A percentile compares a stretch with the other conserved stretches of the same genome.
Evolutionary conservation across 2,113 vertebrate genomes (phyloP).

Genomic region (Cyprinus carpio): DNA sequence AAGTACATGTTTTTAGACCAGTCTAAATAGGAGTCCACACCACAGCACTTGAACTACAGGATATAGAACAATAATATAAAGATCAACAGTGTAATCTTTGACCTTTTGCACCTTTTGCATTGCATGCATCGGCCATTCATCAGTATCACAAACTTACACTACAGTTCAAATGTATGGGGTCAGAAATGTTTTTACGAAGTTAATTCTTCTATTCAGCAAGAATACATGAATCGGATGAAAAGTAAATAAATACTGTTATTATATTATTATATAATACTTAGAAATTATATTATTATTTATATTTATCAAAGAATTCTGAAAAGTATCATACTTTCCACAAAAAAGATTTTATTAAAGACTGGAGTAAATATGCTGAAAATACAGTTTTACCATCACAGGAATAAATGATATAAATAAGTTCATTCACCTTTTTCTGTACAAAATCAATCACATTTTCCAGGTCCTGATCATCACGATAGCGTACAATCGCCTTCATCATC

Average conservation of each 20-base stretch:
- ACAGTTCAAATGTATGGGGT: neutral
- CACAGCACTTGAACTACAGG: constrained; percentile 81
- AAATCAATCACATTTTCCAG: constrained; percentile 84
- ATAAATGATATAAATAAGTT: neutral
- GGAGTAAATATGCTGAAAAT: neutral
- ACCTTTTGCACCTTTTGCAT: neutral
- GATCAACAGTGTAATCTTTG: neutral
- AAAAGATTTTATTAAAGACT: too few relatives aligned
- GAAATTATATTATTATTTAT: neutral
- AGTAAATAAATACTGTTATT: neutral
- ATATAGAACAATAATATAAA: neutral
- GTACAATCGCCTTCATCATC: constrained; percentile 66
- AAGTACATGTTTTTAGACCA: constrained; percentile 82
- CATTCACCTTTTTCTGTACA: constrained; percentile 81
- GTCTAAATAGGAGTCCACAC: constrained; percentile 72
- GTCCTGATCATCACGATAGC: constrained; percentile 80
- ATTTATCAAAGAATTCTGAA: neutral
- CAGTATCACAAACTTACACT: neutral
- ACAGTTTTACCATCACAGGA: too few relatives aligned
- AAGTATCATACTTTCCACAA: neutral
- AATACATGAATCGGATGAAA: neutral
- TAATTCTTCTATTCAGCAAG: neutral
- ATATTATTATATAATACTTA: too few relatives aligned
- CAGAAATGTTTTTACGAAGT: neutral
- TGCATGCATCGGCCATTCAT: neutral